phyloP scores from a whole-genome alignment of 2,888 invertebrate genomes.

The Oligia strigilis region DNA sequence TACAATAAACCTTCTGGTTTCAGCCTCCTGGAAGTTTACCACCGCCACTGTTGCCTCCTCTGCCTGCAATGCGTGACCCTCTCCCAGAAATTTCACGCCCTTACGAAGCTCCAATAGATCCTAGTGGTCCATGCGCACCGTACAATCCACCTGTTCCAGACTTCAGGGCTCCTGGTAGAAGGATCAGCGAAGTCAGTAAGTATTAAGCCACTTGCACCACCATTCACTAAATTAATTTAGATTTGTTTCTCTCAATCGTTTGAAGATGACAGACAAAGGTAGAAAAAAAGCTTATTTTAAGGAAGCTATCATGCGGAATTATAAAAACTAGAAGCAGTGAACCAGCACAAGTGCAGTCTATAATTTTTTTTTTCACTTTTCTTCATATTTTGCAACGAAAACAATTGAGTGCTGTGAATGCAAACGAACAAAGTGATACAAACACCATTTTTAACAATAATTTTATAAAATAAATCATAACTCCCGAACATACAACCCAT shows the following conservation, averaged over 20 bases:
- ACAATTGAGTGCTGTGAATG: no score
- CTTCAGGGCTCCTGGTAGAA: conserved; percentile 70
- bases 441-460: no score
- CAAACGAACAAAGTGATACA: no score
- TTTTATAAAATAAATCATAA: no score
- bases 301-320: no score
- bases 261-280: background rate
- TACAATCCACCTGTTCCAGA: conserved; percentile 68
- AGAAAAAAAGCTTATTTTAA: no score
- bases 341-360: no score
- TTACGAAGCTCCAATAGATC: background rate
- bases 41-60: no score
- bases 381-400: no score
- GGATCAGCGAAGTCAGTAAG: conserved; percentile 78
- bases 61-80: background rate
- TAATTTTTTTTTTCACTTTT: no score
- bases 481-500: no score
- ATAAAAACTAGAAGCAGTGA: no score
- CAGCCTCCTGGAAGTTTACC: conserved; percentile 8
- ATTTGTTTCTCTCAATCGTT: background rate
- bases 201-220: background rate
- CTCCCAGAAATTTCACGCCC: background rate
- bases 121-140: conserved; percentile 32
- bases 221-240: background rate
- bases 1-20: background rate